Conservation (phyloP, 2,113 vertebrate genomes). For the Tonatia bakeri region DNA sequence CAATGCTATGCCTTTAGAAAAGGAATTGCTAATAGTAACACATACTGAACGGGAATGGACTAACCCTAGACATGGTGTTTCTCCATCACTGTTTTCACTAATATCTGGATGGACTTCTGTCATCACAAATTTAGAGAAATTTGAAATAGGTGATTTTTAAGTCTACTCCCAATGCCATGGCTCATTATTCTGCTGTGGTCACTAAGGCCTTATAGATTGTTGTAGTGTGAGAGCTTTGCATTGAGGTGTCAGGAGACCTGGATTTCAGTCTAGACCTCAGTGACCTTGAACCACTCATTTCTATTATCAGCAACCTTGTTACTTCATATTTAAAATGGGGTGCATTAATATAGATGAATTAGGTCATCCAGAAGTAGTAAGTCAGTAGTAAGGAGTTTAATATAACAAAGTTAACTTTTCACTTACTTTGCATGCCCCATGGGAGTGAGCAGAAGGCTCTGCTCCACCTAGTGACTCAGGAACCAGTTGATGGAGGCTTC, state of each 20-base stretch:
- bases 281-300: neutral
- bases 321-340: neutral
- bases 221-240: neutral
- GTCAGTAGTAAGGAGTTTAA: neutral
- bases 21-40: neutral
- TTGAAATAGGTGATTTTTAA: neutral
- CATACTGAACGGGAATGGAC: neutral
- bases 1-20: neutral
- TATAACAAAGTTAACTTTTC: neutral
- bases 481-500: neutral
- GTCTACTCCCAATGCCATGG: fast-evolving
- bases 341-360: neutral
- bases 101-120: neutral
- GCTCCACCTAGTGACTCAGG: neutral
- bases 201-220: neutral
- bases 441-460: neutral
- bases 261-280: neutral
- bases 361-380: neutral
- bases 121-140: neutral
- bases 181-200: neutral
- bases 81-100: neutral
- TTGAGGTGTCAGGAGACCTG: neutral
- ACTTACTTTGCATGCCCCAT: neutral
- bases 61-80: neutral
- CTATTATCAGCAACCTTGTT: neutral